Evolutionary conservation across 2,888 invertebrate species (phyloP), one percentile per base, ranked within the genome.

Genomic region (Pediacus dermestoides): DNA sequence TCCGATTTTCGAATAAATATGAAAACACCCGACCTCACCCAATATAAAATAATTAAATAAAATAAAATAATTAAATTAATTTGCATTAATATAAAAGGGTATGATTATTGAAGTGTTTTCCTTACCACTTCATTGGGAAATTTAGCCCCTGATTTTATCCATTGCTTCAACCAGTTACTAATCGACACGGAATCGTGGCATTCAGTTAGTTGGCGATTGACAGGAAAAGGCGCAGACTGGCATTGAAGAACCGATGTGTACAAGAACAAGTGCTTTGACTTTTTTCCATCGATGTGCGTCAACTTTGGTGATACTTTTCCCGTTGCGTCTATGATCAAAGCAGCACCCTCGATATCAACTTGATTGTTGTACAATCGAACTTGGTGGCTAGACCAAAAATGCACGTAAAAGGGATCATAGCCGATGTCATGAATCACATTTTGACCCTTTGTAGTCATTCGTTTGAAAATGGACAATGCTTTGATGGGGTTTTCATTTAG

Each of bases 371-470:
- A 25, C 11, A 25, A 25, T 4, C 25, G n/a, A 25, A 25, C 25
- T 25, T 25, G 25, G 11, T 25, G 25, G n/a, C 10, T 9, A 4
- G 25, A 25, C 25, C 25, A 25, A 25, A 25, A 25, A 25, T 25
- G 25, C 10, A 25, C 25, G 25, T 10, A 25, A n/a, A 25, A 9
- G 9, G 25, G 25, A 25, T 25, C 25, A 9, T 4, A 4, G 3
- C 25, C 25, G 25, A 25, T 25, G 11, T 25, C 25, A 9, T 11
- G 25, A 10, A 25, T 11, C 9, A 25, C 25, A 11, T 25, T n/a
- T 9, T 11, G 25, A n/a, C 25, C 25, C 11, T 25, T 11, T 25
- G 25, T 9, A 3, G 25, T n/a, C n/a, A n/a, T 11, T 8, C 25
- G 4, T 25, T 25, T 25, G 10, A 25, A n/a, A 4, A 10, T 25